A percentile compares a stretch with the other conserved stretches of the same genome.
These are phyloP conservation scores for Anthopleura sola DNA, from an alignment of 64 coral and sea anemone genomes.

Conservation along the genomic window DNA sequence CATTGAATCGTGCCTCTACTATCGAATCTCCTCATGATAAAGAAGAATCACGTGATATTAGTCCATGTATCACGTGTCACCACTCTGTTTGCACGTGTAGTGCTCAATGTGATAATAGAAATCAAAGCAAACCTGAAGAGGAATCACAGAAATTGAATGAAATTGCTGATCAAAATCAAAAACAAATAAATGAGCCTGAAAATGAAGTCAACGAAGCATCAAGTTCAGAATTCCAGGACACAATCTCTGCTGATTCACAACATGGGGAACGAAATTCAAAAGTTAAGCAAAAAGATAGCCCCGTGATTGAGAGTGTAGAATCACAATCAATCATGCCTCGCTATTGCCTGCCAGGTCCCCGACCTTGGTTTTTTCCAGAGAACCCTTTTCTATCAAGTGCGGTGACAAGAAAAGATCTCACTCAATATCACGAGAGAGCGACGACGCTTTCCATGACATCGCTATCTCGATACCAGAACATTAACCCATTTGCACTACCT, in stretches of 20 bases:
- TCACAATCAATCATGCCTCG: neutral
- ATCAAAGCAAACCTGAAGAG: neutral
- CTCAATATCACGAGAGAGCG: neutral
- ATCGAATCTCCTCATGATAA: neutral
- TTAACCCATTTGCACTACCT: constrained; percentile 4
- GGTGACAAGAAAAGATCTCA: neutral
- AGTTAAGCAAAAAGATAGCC: neutral
- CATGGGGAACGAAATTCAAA: neutral
- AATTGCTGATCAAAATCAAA: neutral
- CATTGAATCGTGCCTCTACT: neutral
- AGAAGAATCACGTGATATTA: neutral
- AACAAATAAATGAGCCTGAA: neutral
- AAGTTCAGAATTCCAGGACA: neutral
- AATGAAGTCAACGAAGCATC: neutral
- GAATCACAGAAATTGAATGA: neutral
- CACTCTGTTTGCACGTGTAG: neutral
- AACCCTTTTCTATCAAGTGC: neutral
- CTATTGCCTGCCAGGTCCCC: neutral
- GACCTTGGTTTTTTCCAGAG: neutral
- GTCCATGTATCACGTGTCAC: neutral
- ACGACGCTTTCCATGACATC: neutral
- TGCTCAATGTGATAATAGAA: neutral
- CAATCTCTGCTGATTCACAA: neutral
- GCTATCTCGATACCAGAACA: neutral
- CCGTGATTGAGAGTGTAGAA: neutral